Evolutionary conservation across 2,797 vertebrate genomes (phyloP).

Genomic region (Margarornis squamiger): DNA sequence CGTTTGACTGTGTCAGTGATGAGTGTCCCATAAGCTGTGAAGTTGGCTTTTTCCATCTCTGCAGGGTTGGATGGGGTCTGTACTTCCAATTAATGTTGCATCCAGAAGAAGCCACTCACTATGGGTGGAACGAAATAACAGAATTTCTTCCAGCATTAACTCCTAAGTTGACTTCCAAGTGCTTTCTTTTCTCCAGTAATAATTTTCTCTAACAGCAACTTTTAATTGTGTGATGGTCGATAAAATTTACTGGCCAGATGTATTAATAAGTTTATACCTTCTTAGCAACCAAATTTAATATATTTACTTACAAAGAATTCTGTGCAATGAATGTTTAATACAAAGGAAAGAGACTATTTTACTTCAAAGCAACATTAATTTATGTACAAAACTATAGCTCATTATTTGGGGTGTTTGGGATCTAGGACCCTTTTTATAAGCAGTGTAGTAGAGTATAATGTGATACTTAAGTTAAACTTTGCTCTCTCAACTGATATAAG

Average conservation of each 20-base stretch:
- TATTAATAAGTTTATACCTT: slow-evolving; percentile 64
- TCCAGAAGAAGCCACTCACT: background rate
- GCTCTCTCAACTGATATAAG: slow-evolving; percentile 16
- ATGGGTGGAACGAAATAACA: background rate
- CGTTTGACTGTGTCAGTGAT: background rate
- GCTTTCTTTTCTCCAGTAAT: slow-evolving; percentile 49
- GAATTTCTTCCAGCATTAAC: slow-evolving; percentile 32
- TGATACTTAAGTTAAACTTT: slow-evolving; percentile 45
- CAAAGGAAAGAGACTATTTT: slow-evolving; percentile 64
- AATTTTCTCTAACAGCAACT: slow-evolving; percentile 21
- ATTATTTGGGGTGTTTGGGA: slow-evolving; percentile 40
- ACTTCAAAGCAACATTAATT: slow-evolving; percentile 63
- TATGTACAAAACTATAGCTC: slow-evolving; percentile 59
- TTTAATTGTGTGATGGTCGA: slow-evolving; percentile 25
- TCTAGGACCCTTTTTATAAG: slow-evolving; percentile 52
- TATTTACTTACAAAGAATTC: slow-evolving; percentile 66
- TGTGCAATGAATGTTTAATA: slow-evolving; percentile 67
- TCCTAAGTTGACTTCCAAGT: slow-evolving; percentile 44
- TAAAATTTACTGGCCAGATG: slow-evolving; percentile 44
- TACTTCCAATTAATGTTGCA: slow-evolving; percentile 55
- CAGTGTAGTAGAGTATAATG: slow-evolving; percentile 31
- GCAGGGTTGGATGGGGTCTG: slow-evolving; percentile 38
- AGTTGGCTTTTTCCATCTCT: background rate
- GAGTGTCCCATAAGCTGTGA: background rate
- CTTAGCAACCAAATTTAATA: slow-evolving; percentile 71